phyloP scores from a whole-genome alignment of 2,888 invertebrate genomes.

The Siphlonurus alternatus region DNA sequence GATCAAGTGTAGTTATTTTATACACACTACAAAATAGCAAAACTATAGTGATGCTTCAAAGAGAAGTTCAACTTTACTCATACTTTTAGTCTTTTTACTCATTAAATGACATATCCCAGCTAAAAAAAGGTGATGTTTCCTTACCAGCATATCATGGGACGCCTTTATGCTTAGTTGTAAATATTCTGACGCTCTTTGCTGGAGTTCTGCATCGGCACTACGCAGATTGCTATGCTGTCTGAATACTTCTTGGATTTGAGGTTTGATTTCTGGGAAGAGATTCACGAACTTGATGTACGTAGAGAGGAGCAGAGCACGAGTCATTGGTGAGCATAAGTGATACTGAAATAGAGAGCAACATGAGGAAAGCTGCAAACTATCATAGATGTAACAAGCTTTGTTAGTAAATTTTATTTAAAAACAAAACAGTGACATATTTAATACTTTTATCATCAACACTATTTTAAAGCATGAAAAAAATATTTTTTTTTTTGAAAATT shows the following conservation, averaged over 20 bases:
- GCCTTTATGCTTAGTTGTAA: constrained; percentile 90
- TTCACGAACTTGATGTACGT: constrained; percentile 99
- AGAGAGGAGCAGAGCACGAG: constrained; percentile 86
- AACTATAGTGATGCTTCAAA: not conserved
- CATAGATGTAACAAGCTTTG: constrained; percentile 2
- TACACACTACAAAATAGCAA: no score
- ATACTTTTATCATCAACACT: not conserved
- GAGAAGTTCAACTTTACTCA: not conserved
- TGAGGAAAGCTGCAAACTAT: constrained; percentile 4
- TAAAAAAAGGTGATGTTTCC: no score
- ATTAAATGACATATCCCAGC: no score
- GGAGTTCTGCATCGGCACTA: constrained; percentile 95
- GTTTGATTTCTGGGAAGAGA: constrained; percentile 95
- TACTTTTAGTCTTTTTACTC: constrained; percentile 4
- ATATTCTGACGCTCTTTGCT: constrained; percentile 96
- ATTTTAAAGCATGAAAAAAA: not conserved
- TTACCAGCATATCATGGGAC: constrained; percentile 80
- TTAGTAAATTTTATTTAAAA: not conserved
- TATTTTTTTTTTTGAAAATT: no score
- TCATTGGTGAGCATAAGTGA: constrained; percentile 93
- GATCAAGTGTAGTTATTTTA: no score
- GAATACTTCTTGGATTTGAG: constrained; percentile 88
- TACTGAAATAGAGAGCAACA: constrained; percentile 34
- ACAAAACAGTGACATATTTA: constrained; percentile 3
- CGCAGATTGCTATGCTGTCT: constrained; percentile 87